Conservation (phyloP, 2,113 vertebrate species). For the Heterotilapia buettikoferi region DNA sequence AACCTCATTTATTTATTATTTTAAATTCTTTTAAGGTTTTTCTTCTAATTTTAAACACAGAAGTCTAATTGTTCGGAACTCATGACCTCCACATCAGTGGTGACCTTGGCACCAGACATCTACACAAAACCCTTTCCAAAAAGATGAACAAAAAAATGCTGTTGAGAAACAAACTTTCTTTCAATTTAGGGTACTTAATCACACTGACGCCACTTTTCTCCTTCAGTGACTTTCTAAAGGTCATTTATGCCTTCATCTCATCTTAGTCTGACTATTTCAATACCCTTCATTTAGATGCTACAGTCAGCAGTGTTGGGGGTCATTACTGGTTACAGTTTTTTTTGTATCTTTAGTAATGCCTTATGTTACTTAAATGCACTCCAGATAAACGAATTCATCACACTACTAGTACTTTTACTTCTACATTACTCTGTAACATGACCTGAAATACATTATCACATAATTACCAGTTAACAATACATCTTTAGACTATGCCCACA, state of each 20-base stretch:
- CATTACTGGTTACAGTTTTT: neutral
- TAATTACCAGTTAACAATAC: neutral
- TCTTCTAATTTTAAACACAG: neutral
- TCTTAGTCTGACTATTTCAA: neutral
- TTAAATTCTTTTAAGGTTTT: neutral
- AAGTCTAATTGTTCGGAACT: neutral
- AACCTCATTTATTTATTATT: neutral
- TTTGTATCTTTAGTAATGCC: neutral
- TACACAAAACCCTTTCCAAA: neutral
- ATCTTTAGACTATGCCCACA: neutral
- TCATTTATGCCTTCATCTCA: neutral
- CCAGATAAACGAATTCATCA: neutral
- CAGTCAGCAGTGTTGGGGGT: too few relatives aligned
- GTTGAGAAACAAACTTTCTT: neutral
- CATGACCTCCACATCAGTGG: neutral
- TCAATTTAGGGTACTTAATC: neutral
- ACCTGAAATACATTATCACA: neutral
- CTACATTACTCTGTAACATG: neutral
- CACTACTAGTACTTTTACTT: neutral
- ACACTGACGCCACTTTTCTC: neutral
- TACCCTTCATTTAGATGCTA: neutral
- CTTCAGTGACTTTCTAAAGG: neutral
- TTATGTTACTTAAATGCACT: neutral
- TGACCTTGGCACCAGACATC: neutral
- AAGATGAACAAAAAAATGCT: neutral